phyloP scores from a whole-genome alignment of 2,888 invertebrate genomes.

The Germaria angustata region DNA sequence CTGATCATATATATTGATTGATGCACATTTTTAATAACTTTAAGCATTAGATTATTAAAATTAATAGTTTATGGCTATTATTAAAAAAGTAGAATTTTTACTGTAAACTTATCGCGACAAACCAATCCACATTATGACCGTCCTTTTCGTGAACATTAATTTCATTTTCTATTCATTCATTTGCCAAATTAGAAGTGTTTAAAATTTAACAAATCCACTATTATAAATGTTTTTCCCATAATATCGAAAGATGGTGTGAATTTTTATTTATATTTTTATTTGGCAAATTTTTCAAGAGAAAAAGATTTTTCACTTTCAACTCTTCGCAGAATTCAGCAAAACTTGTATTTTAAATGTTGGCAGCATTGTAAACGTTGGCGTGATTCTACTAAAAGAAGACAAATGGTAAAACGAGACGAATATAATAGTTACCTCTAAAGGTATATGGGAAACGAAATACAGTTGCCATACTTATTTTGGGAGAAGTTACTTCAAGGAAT shows the following conservation, averaged over 20 bases:
- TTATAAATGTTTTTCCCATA: neutral
- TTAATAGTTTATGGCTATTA: neutral
- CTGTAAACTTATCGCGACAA: slow-evolving; percentile 9
- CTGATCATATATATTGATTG: neutral
- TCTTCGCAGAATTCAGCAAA: slow-evolving; percentile 59
- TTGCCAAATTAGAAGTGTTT: too few relatives aligned
- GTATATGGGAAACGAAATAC: too few relatives aligned
- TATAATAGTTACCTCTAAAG: too few relatives aligned
- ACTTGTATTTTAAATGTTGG: slow-evolving; percentile 59
- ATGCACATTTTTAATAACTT: neutral
- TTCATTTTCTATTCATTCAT: neutral
- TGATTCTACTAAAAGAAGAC: slow-evolving; percentile 47
- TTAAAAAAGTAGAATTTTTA: too few relatives aligned
- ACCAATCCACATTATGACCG: slow-evolving; percentile 37
- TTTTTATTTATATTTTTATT: slow-evolving; percentile 55
- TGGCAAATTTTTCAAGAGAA: slow-evolving; percentile 57
- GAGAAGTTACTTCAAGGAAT: too few relatives aligned
- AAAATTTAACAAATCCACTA: too few relatives aligned
- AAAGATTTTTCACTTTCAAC: slow-evolving; percentile 51
- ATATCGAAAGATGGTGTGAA: neutral
- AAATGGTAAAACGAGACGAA: slow-evolving; percentile 22
- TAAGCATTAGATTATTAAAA: neutral
- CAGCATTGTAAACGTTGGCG: slow-evolving; percentile 61
- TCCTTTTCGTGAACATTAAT: slow-evolving; percentile 54
- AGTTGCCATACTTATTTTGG: too few relatives aligned